These are phyloP conservation scores for Gisinianus flammeolus DNA, from an alignment of 2,888 invertebrate genomes.

Conservation along the genomic window DNA sequence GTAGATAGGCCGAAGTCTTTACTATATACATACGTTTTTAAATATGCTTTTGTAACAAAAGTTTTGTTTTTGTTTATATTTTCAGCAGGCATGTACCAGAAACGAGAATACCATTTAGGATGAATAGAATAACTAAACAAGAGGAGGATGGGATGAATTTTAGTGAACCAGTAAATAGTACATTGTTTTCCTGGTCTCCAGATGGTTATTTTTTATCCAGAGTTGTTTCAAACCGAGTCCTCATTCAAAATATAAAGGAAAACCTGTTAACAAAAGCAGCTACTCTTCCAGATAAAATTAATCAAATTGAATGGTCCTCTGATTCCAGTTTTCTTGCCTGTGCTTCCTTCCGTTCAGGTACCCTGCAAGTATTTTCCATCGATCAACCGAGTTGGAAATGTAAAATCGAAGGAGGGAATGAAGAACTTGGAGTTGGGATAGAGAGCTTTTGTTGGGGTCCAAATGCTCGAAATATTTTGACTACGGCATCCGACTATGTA, in stretches of 20 bases:
- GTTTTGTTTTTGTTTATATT: too few species aligned
- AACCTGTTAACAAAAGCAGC: neutral
- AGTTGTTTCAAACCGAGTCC: constrained; percentile 1
- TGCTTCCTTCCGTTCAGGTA: constrained; percentile 60
- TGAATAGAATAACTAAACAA: too few species aligned
- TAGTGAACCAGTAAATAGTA: neutral
- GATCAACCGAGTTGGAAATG: constrained; percentile 66
- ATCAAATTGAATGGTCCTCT: constrained; percentile 61
- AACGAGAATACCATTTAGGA: too few species aligned
- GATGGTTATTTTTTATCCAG: constrained; percentile 23
- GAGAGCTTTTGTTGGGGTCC: constrained; percentile 65
- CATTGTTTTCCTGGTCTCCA: constrained; percentile 15
- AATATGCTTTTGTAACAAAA: too few species aligned
- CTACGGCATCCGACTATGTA: constrained; percentile 66
- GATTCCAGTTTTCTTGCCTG: constrained; percentile 62
- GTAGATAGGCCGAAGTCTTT: too few species aligned
- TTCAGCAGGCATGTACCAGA: too few species aligned
- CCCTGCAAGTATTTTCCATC: constrained; percentile 64
- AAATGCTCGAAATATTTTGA: constrained; percentile 65
- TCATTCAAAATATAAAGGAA: constrained; percentile 24
- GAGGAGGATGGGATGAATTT: neutral
- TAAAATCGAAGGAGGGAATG: constrained; percentile 62
- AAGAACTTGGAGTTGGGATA: constrained; percentile 66
- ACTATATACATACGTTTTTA: too few species aligned
- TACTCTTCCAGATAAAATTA: constrained; percentile 5